Evolutionary conservation across 2,113 vertebrate genomes (phyloP), one percentile per base, ranked within the genome.

Genomic region (Thalassoma bifasciatum): DNA sequence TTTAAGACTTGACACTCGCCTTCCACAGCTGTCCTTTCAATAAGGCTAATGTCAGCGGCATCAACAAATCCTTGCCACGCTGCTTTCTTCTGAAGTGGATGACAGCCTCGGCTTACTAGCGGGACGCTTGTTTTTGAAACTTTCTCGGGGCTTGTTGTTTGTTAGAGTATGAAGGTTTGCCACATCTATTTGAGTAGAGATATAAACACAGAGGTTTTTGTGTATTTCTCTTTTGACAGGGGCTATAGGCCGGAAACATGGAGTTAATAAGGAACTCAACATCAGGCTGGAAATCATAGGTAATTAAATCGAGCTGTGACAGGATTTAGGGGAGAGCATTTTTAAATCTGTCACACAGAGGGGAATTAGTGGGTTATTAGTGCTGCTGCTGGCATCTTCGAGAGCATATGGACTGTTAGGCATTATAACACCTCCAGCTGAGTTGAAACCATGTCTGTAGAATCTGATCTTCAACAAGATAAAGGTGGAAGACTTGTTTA

Each of bases 1-100:
- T 89, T 81, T 71, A 75, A 87, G 83, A 83, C 73, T 82, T 72
- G 85, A 89, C 90, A 90, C 69, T 87, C 73, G 72, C 80, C 75
- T 82, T 77, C 78, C 83, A 79, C 89, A 87, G 84, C 87, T 89
- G 88, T 91, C 90, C 88, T 72, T 83, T 90, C 75, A 88, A 91
- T 91, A 59, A 85, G 75, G 82, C 80, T 84, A 82, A 90, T 85
- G 87, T 90, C 87, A 85, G 65, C 37, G 60, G 72, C 72, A 24
- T 89, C 85, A 85, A 86, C 77, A 74, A 78, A 88, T 83, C 83
- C 82, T 73, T n/a, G 10, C 79, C 75, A 70, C 23, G 50, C 71
- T 68, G 62, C 47, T 83, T 63, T 66, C 22, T 70, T 86, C 59
- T 77, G 61, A 86, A 82, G 81, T 71, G 74, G 36, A 17, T 77